phyloP scores from a whole-genome alignment of 2,888 invertebrate genomes.

The Melipona beecheii region DNA sequence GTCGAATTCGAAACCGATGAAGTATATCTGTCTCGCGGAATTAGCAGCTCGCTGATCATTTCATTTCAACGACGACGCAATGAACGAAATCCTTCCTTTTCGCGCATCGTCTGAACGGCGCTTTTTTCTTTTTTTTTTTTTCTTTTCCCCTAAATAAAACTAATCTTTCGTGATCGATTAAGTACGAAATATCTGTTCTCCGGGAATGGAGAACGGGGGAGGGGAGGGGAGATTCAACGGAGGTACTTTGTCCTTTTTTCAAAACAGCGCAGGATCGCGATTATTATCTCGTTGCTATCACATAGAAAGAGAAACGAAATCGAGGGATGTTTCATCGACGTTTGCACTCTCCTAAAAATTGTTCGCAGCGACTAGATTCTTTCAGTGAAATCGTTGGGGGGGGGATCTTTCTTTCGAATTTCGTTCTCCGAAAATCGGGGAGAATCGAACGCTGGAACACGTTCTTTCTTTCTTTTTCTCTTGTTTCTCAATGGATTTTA shows the following conservation, averaged over 20 bases:
- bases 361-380: constrained; percentile 66
- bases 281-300: constrained; percentile 44
- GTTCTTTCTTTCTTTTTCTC: neutral
- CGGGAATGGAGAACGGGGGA: neutral
- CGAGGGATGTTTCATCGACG: neutral
- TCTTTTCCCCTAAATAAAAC: neutral
- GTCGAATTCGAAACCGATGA: constrained; percentile 41
- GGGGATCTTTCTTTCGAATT: constrained; percentile 2
- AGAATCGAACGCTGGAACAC: constrained; percentile 42
- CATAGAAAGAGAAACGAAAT: constrained; percentile 34
- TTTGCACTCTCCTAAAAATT: constrained; percentile 30
- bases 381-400: constrained; percentile 33
- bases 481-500: constrained; percentile 12
- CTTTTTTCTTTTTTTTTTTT: neutral
- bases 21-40: constrained; percentile 11
- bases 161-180: constrained; percentile 1
- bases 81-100: neutral
- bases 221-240: neutral
- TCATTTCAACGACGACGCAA: neutral
- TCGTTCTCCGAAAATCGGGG: neutral
- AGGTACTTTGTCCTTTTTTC: neutral
- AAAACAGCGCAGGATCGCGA: constrained; percentile 20
- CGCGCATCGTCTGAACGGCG: neutral
- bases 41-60: constrained; percentile 29
- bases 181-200: constrained; percentile 1